Percentiles rank a stretch among this genome's conserved stretches.
phyloP scores from a whole-genome alignment of 2,797 vertebrate species.

The Lophius americanus region DNA sequence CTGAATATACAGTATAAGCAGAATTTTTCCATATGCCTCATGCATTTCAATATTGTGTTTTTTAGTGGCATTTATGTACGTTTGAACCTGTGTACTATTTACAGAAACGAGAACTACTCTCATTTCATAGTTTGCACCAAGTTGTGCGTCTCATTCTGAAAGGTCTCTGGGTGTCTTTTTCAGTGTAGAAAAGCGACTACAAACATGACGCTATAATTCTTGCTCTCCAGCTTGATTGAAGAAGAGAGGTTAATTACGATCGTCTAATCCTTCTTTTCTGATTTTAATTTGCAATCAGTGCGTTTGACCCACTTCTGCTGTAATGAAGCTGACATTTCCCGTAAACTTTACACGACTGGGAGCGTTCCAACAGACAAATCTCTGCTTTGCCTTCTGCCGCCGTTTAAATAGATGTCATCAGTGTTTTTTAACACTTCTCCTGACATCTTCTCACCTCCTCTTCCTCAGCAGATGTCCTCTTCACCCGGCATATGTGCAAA shows the following conservation, averaged over 20 bases:
- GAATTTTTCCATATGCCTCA: too few species aligned
- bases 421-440: constrained; percentile 23
- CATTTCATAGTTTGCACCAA: background rate
- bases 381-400: background rate
- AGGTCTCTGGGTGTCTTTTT: constrained; percentile 4
- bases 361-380: constrained; percentile 10
- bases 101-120: background rate
- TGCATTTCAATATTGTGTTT: too few species aligned
- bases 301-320: constrained; percentile 67
- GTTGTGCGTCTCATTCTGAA: background rate
- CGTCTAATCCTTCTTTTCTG: constrained; percentile 54
- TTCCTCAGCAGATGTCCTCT: constrained; percentile 49
- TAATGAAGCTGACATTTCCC: constrained; percentile 61
- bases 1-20: too few species aligned
- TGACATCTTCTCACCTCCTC: constrained; percentile 52
- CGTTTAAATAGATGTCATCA: background rate
- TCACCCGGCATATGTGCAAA: constrained; percentile 54
- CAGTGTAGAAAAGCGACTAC: constrained; percentile 16
- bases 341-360: constrained; percentile 43
- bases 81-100: background rate
- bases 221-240: constrained; percentile 64
- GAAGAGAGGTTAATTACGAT: constrained; percentile 73
- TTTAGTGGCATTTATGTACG: background rate
- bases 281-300: constrained; percentile 65
- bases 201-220: constrained; percentile 43